These are phyloP conservation scores for Melanostigma gelatinosum DNA, from an alignment of 2,113 vertebrate genomes.

Conservation along the genomic window DNA sequence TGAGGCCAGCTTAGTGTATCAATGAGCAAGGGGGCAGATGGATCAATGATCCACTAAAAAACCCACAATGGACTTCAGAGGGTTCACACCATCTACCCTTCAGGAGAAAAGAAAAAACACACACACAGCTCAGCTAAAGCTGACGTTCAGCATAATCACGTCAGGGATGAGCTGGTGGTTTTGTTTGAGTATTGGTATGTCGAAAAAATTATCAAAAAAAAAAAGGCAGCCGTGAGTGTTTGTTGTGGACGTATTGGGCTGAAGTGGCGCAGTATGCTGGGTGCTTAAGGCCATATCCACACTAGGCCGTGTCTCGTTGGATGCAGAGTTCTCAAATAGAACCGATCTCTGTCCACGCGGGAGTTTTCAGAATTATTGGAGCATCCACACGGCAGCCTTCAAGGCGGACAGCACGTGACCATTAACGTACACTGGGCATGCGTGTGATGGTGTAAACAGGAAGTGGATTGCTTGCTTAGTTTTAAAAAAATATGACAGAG, in stretches of 20 bases:
- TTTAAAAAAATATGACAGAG: too few relatives aligned
- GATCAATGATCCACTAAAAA: conserved; percentile 23
- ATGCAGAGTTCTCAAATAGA: too few relatives aligned
- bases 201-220: neutral
- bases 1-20: conserved; percentile 29
- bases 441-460: too few relatives aligned
- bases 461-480: too few relatives aligned
- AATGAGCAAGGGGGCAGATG: conserved; percentile 12
- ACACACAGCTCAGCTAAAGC: neutral
- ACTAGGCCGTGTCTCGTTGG: too few relatives aligned
- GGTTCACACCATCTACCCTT: neutral
- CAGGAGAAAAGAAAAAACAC: neutral
- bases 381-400: too few relatives aligned
- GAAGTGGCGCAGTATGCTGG: conserved; percentile 61
- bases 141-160: neutral
- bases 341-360: too few relatives aligned
- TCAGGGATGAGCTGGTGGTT: conserved; percentile 3
- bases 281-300: conserved; percentile 64
- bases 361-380: too few relatives aligned
- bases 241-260: conserved; percentile 56
- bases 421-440: too few relatives aligned
- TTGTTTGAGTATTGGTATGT: neutral
- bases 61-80: conserved; percentile 7
- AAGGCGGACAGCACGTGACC: too few relatives aligned
- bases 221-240: conserved; percentile 23